phyloP scores from a whole-genome alignment of 2,888 invertebrate species.

The Acronicta alni region DNA sequence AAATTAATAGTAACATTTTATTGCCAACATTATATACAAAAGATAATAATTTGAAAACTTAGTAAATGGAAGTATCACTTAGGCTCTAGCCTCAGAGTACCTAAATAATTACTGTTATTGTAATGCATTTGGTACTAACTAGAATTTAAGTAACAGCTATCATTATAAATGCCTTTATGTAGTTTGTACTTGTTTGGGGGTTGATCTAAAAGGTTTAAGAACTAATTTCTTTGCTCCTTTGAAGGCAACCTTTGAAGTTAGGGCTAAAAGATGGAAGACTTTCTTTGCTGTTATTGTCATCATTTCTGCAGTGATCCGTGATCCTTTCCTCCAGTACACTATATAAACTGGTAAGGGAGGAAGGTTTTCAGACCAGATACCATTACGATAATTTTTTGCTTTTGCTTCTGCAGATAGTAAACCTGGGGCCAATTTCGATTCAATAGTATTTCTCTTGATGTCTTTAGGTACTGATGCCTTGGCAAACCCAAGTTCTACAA shows the following conservation, averaged over 20 bases:
- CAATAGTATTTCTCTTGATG: conserved; percentile 78
- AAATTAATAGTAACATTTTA: conserved; percentile 66
- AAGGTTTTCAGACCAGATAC: conserved; percentile 83
- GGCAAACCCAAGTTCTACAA: conserved; percentile 86
- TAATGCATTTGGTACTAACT: conserved; percentile 69
- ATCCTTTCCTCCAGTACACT: conserved; percentile 79
- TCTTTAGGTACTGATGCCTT: conserved; percentile 74
- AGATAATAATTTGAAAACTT: conserved; percentile 62
- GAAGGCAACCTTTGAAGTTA: conserved; percentile 72
- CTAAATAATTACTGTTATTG: conserved; percentile 69
- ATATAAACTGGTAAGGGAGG: conserved; percentile 80
- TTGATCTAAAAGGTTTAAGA: conserved; percentile 69
- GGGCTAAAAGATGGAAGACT: conserved; percentile 64
- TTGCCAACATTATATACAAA: conserved; percentile 79
- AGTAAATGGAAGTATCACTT: conserved; percentile 61
- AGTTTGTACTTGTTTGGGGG: conserved; percentile 76
- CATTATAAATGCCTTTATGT: conserved; percentile 76
- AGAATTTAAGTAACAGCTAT: conserved; percentile 59
- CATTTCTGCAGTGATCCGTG: conserved; percentile 64
- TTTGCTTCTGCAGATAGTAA: conserved; percentile 79
- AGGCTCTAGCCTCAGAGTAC: conserved; percentile 60
- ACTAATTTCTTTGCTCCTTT: conserved; percentile 73
- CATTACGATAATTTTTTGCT: conserved; percentile 79
- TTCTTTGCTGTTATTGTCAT: conserved; percentile 67
- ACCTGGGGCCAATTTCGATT: conserved; percentile 77